These are phyloP conservation scores for Coenonympha arcania DNA, from an alignment of 2,888 invertebrate species.

Conservation along the genomic window DNA sequence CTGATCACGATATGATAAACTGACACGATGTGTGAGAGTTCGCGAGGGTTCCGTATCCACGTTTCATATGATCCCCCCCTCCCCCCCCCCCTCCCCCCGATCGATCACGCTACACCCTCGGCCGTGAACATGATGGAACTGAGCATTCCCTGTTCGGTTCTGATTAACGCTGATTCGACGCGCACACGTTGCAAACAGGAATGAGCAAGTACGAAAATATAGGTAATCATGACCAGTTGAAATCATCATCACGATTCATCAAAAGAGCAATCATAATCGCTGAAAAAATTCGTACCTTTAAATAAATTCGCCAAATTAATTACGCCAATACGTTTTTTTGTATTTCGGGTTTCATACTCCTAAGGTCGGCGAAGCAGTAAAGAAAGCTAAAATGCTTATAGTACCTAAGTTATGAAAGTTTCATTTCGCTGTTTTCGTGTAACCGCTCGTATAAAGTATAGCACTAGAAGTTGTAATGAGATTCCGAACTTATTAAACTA, in stretches of 20 bases:
- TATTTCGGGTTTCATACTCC: background rate
- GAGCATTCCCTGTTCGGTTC: background rate
- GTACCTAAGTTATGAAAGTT: background rate
- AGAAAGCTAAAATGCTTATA: background rate
- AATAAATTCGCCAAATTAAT: too few relatives aligned
- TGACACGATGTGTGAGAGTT: background rate
- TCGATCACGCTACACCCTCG: background rate
- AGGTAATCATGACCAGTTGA: too few relatives aligned
- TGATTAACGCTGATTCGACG: background rate
- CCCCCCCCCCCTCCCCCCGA: constrained; percentile 2
- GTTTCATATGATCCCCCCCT: too few relatives aligned
- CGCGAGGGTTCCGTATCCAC: background rate
- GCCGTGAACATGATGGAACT: background rate
- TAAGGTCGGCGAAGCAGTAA: background rate
- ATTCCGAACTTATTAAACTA: constrained; percentile 10
- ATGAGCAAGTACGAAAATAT: too few relatives aligned
- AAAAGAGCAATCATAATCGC: too few relatives aligned
- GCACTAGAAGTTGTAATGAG: constrained; percentile 6
- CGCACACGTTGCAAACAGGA: too few relatives aligned
- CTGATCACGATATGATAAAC: background rate
- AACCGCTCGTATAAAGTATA: background rate
- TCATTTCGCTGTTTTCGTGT: background rate
- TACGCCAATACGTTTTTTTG: too few relatives aligned
- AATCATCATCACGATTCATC: too few relatives aligned
- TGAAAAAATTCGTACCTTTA: too few relatives aligned